Conservation (phyloP, 2,113 vertebrate genomes). For the Synodontis membranacea region DNA sequence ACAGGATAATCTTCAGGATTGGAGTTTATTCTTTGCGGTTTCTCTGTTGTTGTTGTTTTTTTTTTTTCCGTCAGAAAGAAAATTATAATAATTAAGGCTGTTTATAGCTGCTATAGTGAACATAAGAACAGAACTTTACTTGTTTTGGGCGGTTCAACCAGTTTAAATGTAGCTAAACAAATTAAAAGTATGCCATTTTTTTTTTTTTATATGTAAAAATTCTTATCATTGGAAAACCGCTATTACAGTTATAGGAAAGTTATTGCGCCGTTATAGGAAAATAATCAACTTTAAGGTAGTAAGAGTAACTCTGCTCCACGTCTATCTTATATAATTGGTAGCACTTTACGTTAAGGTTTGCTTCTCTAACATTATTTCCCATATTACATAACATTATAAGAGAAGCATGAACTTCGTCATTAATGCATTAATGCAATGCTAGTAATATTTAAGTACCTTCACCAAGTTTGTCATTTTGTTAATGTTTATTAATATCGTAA, state of each 20-base stretch:
- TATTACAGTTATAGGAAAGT: no score
- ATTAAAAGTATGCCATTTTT: no score
- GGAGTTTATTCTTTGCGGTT: background rate
- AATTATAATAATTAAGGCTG: background rate
- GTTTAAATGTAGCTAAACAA: no score
- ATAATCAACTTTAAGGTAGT: background rate
- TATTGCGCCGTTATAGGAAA: background rate
- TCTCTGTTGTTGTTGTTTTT: background rate
- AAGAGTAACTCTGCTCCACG: background rate
- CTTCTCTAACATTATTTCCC: background rate
- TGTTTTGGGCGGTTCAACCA: background rate
- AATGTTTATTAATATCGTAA: background rate
- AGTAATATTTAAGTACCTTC: background rate
- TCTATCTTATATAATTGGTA: background rate
- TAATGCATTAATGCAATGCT: background rate
- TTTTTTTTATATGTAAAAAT: no score
- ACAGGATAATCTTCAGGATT: background rate
- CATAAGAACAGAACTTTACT: background rate
- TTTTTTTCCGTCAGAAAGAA: background rate
- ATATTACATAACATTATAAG: background rate
- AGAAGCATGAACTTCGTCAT: background rate
- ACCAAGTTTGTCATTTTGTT: background rate
- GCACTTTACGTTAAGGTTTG: background rate
- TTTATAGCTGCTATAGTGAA: background rate
- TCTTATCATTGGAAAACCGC: background rate